Percentiles rank a stretch among this genome's conserved stretches.
Conservation (phyloP, 2,113 vertebrate genomes). For the Corythornis cristatus region DNA sequence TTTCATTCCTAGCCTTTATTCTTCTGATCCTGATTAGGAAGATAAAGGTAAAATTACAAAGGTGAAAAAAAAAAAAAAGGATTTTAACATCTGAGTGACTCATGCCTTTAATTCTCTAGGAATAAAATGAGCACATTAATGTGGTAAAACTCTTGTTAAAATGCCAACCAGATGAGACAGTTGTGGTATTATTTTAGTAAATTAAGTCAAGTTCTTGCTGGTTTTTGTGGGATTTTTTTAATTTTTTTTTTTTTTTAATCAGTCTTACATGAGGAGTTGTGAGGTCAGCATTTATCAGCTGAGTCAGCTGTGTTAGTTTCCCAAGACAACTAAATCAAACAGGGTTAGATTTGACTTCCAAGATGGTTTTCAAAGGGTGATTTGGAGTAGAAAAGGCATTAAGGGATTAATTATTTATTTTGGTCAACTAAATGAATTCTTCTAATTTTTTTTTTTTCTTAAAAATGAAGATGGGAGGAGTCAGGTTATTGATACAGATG, state of each 20-base stretch:
- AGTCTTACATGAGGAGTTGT: not conserved
- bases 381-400: not conserved
- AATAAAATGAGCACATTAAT: not conserved
- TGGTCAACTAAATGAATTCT: not conserved
- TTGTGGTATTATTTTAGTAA: not conserved
- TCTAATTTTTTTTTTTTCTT: not conserved
- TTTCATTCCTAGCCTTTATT: not conserved
- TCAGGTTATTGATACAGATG: not conserved
- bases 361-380: not conserved
- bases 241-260: not conserved
- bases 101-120: not conserved
- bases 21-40: not conserved
- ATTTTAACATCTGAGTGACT: not conserved
- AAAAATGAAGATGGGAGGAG: not conserved
- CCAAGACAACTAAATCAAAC: not conserved
- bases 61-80: not conserved
- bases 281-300: conserved; percentile 3
- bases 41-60: not conserved
- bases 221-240: no score
- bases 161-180: not conserved
- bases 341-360: not conserved
- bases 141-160: not conserved
- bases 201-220: not conserved
- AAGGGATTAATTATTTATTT: not conserved
- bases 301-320: not conserved